Percentiles rank a stretch among this genome's conserved stretches.
These are phyloP conservation scores for Mizuhopecten yessoensis DNA, from an alignment of 1,140 invertebrate species.

Conservation along the genomic window DNA sequence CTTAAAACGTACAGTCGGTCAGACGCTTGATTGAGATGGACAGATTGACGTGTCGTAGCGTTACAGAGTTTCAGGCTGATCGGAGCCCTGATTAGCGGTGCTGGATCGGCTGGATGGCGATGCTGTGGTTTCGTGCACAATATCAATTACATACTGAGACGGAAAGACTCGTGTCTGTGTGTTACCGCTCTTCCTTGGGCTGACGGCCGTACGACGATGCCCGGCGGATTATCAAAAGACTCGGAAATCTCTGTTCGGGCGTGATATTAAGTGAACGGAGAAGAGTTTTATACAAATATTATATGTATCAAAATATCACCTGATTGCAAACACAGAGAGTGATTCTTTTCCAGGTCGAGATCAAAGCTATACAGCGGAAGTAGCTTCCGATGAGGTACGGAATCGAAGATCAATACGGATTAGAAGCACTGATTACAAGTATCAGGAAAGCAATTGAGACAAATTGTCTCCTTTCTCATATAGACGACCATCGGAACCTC, in stretches of 20 bases:
- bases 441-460: too few relatives aligned
- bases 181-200: not conserved
- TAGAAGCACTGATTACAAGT: too few relatives aligned
- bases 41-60: not conserved
- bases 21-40: not conserved
- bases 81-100: not conserved
- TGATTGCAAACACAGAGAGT: not conserved
- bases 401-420: too few relatives aligned
- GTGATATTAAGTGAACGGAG: not conserved
- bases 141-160: conserved; percentile 7
- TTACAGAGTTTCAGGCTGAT: conserved; percentile 24
- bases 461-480: too few relatives aligned
- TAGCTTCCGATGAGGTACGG: not conserved
- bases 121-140: not conserved
- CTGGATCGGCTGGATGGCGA: not conserved
- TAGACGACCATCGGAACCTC: too few relatives aligned
- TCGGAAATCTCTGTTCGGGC: not conserved
- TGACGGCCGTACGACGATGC: not conserved
- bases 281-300: too few relatives aligned
- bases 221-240: not conserved
- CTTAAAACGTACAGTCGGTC: not conserved
- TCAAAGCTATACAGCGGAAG: not conserved
- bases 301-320: not conserved
- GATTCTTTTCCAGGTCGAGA: not conserved
- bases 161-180: not conserved